A percentile compares a stretch with the other conserved stretches of the same genome.
phyloP scores from a whole-genome alignment of 2,888 invertebrate species.

The Eupeodes latifasciatus region DNA sequence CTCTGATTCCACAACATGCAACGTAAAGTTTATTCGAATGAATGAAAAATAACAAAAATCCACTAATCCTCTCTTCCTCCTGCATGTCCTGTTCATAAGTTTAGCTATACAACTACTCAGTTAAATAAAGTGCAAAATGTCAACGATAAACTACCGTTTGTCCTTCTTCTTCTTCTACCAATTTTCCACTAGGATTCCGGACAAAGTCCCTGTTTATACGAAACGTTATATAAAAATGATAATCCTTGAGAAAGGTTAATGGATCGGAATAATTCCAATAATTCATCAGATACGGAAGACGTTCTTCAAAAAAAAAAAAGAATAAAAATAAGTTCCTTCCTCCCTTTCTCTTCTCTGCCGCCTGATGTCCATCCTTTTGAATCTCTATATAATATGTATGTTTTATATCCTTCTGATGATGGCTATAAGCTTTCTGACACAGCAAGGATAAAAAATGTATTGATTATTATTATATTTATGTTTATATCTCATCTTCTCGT shows the following conservation, averaged over 20 bases:
- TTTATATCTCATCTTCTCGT: constrained; percentile 28
- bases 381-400: neutral
- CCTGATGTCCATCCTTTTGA: neutral
- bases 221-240: constrained; percentile 29
- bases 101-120: constrained; percentile 18
- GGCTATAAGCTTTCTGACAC: neutral
- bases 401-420: neutral
- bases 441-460: constrained; percentile 38
- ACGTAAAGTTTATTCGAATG: neutral
- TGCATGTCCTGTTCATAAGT: neutral
- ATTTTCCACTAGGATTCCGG: constrained; percentile 37
- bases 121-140: constrained; percentile 54
- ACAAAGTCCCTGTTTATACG: constrained; percentile 11
- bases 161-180: constrained; percentile 53
- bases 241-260: constrained; percentile 68
- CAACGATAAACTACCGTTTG: constrained; percentile 62
- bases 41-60: neutral
- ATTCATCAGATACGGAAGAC: constrained; percentile 69
- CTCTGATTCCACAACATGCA: too few relatives aligned
- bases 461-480: constrained; percentile 70
- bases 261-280: constrained; percentile 72
- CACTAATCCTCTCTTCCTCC: constrained; percentile 1
- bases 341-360: neutral
- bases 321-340: constrained; percentile 39
- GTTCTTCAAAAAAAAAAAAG: neutral